A percentile compares a stretch with the other conserved stretches of the same genome.
phyloP scores from a whole-genome alignment of 2,797 vertebrate species.

The Lepilemur ruficaudatus region DNA sequence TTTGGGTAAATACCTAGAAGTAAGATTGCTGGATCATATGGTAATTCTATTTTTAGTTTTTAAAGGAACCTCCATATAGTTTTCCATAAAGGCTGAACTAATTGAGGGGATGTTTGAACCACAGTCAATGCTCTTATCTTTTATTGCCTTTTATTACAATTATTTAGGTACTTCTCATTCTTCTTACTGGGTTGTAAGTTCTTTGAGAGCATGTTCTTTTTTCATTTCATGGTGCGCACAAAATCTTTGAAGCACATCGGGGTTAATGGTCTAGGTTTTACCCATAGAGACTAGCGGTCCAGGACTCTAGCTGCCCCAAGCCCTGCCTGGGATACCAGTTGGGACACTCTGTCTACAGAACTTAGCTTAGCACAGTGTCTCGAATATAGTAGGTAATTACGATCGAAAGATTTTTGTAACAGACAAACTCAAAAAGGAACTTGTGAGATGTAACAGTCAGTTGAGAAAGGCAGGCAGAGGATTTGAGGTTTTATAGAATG shows the following conservation, averaged over 20 bases:
- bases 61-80: not conserved
- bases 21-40: not conserved
- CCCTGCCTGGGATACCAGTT: not conserved
- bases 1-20: not conserved
- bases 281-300: not conserved
- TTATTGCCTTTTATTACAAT: not conserved
- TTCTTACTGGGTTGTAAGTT: not conserved
- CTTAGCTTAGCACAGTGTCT: not conserved
- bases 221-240: not conserved
- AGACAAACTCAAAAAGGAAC: not conserved
- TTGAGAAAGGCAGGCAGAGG: not conserved
- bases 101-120: not conserved
- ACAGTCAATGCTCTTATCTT: not conserved
- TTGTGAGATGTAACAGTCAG: not conserved
- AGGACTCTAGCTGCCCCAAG: not conserved
- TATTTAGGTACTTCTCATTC: not conserved
- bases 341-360: not conserved
- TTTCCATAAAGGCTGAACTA: not conserved
- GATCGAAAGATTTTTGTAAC: not conserved
- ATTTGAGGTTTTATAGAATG: not conserved
- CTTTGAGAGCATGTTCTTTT: not conserved
- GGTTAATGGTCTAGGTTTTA: not conserved
- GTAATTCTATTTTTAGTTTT: not conserved
- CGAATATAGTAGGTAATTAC: not conserved
- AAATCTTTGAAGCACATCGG: not conserved